These are phyloP conservation scores for Pyxicephalus adspersus DNA, from an alignment of 2,113 vertebrate species.

Conservation along the genomic window DNA sequence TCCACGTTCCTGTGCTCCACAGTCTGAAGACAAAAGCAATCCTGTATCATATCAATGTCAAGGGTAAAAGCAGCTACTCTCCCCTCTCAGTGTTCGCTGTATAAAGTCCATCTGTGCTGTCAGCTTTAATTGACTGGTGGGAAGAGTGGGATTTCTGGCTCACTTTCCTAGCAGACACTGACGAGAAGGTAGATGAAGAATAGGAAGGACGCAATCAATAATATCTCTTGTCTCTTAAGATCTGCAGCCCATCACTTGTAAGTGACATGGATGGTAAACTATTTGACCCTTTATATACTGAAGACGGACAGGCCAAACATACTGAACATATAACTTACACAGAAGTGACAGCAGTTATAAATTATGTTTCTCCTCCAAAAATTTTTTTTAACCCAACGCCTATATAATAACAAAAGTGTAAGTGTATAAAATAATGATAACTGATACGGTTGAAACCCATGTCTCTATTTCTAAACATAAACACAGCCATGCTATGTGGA, in stretches of 20 bases:
- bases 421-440: too few species aligned
- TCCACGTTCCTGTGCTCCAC: not conserved
- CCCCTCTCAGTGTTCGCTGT: not conserved
- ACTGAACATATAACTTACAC: not conserved
- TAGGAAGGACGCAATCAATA: constrained; percentile 35
- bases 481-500: too few species aligned
- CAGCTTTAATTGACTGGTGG: constrained; percentile 34
- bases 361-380: too few species aligned
- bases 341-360: not conserved
- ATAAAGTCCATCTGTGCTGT: constrained; percentile 36
- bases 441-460: too few species aligned
- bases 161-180: constrained; percentile 6
- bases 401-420: too few species aligned
- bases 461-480: too few species aligned
- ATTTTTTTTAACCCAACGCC: too few species aligned
- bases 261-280: constrained; percentile 5
- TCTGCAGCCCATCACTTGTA: constrained; percentile 20
- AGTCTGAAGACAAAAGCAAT: not conserved
- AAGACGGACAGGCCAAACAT: not conserved
- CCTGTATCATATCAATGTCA: constrained; percentile 18
- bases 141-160: constrained; percentile 19
- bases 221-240: constrained; percentile 26
- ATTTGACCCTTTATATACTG: constrained; percentile 37
- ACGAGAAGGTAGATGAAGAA: not conserved
- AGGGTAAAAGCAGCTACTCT: not conserved